These are phyloP conservation scores for Ploceus nigricollis DNA, from an alignment of 2,113 vertebrate species.

Conservation along the genomic window DNA sequence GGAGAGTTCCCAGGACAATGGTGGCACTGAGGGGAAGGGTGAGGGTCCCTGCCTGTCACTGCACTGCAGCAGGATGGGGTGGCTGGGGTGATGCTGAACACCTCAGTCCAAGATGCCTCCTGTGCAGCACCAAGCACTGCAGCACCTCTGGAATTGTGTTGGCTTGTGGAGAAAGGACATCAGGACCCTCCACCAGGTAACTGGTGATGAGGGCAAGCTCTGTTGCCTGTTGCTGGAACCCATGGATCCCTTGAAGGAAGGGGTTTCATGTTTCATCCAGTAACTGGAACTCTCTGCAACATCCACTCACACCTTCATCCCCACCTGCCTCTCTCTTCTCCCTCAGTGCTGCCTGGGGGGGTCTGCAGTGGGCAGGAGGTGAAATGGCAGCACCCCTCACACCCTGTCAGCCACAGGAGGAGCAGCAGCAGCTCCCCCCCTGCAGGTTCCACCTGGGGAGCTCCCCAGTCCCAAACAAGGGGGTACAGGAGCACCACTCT, in stretches of 20 bases:
- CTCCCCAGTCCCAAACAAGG: not conserved
- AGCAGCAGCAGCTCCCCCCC: not conserved
- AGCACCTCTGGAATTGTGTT: not conserved
- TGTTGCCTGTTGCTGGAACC: not conserved
- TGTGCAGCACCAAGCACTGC: not conserved
- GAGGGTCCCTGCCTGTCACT: not conserved
- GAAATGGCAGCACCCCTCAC: not conserved
- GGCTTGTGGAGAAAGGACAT: not conserved
- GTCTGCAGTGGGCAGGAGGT: not conserved
- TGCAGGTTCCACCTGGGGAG: not conserved
- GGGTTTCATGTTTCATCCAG: fast-evolving
- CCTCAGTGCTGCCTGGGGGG: not conserved
- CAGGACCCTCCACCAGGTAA: not conserved
- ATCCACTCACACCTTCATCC: not conserved
- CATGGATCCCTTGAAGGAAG: not conserved
- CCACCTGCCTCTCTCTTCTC: not conserved
- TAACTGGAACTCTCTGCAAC: not conserved
- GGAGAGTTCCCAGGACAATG: not conserved
- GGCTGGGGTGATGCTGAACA: not conserved
- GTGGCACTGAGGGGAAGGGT: not conserved
- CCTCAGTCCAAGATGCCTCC: not conserved
- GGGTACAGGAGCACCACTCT: not conserved
- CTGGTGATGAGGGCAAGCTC: not conserved
- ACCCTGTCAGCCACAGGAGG: not conserved
- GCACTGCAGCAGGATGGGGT: not conserved